phyloP scores from a whole-genome alignment of 2,888 invertebrate genomes.

The Paralinhomoeus sp. region DNA sequence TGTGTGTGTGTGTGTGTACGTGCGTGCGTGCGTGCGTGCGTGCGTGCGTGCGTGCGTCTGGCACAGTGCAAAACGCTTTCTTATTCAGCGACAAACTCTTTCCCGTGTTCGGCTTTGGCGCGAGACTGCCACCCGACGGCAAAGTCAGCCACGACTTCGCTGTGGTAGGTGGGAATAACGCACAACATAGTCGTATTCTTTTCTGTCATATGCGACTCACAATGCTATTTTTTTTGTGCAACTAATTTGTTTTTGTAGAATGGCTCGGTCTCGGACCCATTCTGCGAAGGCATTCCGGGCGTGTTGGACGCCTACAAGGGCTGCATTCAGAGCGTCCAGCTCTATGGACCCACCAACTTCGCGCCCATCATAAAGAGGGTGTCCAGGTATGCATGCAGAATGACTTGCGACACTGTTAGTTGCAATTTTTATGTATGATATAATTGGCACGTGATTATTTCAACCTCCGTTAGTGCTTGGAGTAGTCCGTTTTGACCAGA shows the following conservation, averaged over 20 bases:
- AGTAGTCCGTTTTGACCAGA: not conserved
- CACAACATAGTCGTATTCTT: too few relatives aligned
- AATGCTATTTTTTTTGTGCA: not conserved
- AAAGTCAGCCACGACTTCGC: conserved; percentile 30
- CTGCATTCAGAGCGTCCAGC: conserved; percentile 31
- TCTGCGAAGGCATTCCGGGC: conserved; percentile 30
- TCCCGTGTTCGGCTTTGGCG: conserved; percentile 33
- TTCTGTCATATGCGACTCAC: too few relatives aligned
- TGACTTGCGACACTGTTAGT: too few relatives aligned
- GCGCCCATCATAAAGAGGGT: conserved; percentile 35
- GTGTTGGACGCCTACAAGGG: conserved; percentile 32
- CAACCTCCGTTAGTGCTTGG: not conserved
- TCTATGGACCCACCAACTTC: conserved; percentile 37
- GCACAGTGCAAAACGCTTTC: not conserved
- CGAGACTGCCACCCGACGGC: conserved; percentile 28
- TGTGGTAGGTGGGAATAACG: not conserved
- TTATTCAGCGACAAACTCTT: conserved; percentile 31
- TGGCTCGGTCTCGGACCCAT: conserved; percentile 33
- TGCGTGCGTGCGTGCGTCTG: too few relatives aligned
- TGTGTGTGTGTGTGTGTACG: too few relatives aligned
- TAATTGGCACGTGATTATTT: too few relatives aligned
- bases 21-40: too few relatives aligned
- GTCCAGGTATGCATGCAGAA: too few relatives aligned
- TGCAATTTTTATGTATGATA: too few relatives aligned
- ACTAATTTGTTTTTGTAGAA: conserved; percentile 22